Evolutionary conservation across 2,113 vertebrate genomes (phyloP), one percentile per base, ranked within the genome.

Genomic region (Caracal caracal): DNA sequence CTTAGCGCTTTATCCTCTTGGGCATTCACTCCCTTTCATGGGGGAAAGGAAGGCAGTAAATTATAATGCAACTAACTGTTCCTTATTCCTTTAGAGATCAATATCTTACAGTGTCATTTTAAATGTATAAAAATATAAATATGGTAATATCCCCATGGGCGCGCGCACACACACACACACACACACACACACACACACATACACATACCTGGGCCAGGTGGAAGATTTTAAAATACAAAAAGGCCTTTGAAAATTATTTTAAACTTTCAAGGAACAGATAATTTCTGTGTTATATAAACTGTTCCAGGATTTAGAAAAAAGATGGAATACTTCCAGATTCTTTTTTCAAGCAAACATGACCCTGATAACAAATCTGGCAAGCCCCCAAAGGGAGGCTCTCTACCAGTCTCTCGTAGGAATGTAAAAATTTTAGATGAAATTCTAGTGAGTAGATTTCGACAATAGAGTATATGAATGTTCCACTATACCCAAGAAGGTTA

Each of bases 331-430:
- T 70, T 97, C 88, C 95, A 98, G 80, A 76, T 94, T 16, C 37
- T 93, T 90, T 78, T 93, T 78, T 96, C 51, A 91, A 93, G 96
- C 71, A 96, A 93, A 95, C 61, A 82, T 93, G 91, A 94, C 91
- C 93, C 71, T 91, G 85, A 85, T 88, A 95, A 88, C 68, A 96
- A 83, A 76, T 65, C 78, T 86, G 91, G 93, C 94, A 76, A 53
- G 88, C 86, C 66, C 88, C 97, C 71, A 75, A 40, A 87, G 79
- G 92, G 26, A 96, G 65, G 53, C 59, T 83, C 4, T 92, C 0
- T 43, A 68, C 71, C 81, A 94, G 2, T 13, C 65, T 97, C 11
- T 40, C 63, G 88, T 85, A 51, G 83, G 71, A 96, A 97, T 79
- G 40, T 82, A 82, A 61, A 83, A 81, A 82, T 97, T 92, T 78